phyloP scores from a whole-genome alignment of 2,797 vertebrate species.

The Phrynocephalus guinanensis region DNA sequence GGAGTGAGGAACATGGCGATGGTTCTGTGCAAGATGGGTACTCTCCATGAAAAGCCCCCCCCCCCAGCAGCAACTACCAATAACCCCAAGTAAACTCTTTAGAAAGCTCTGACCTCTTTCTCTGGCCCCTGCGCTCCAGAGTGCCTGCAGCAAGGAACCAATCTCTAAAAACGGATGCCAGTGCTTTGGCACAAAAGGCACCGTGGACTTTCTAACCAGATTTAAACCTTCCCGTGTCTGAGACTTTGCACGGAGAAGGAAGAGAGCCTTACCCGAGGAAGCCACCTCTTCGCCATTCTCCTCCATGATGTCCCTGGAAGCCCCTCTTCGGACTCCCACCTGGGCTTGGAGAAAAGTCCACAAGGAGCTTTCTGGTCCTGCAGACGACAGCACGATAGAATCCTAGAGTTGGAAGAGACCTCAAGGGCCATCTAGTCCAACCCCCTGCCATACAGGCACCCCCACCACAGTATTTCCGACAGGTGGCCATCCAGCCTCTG shows the following conservation, averaged over 20 bases:
- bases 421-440: too few relatives aligned
- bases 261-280: constrained; percentile 35
- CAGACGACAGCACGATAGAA: background rate
- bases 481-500: too few relatives aligned
- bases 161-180: background rate
- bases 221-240: too few relatives aligned
- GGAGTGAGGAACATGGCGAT: too few relatives aligned
- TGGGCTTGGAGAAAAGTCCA: background rate
- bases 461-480: too few relatives aligned
- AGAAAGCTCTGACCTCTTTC: background rate
- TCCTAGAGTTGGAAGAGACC: too few relatives aligned
- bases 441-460: too few relatives aligned
- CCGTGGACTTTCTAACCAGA: background rate
- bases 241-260: background rate
- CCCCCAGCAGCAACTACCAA: background rate
- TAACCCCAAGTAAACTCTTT: background rate
- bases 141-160: background rate
- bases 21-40: background rate
- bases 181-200: background rate
- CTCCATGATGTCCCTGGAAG: constrained; percentile 29
- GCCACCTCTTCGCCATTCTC: constrained; percentile 39
- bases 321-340: background rate
- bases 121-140: background rate
- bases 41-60: background rate
- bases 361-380: constrained; percentile 7